A percentile compares a stretch with the other conserved stretches of the same genome.
Evolutionary conservation across 2,797 vertebrate species (phyloP).

Genomic region (Sorex maritimensis): DNA sequence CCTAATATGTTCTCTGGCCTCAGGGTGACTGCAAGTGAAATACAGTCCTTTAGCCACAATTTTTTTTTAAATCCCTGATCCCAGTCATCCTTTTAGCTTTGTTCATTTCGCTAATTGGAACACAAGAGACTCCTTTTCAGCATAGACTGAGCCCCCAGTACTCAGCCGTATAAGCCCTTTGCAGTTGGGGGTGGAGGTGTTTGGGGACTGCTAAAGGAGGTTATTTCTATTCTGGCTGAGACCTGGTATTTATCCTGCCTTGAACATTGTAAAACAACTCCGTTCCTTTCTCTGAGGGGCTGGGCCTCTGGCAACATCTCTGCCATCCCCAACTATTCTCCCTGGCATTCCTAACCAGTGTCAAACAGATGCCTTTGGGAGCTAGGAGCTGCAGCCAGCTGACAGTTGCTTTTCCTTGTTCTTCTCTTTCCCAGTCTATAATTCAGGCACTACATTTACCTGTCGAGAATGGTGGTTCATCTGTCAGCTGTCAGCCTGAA

Average conservation of each 20-base stretch:
- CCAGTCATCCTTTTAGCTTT: constrained; percentile 67
- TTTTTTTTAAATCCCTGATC: constrained; percentile 63
- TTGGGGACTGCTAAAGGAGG: constrained; percentile 19
- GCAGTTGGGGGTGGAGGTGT: constrained; percentile 8
- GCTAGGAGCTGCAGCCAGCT: not conserved
- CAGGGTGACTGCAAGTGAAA: constrained; percentile 70
- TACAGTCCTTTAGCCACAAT: constrained; percentile 28
- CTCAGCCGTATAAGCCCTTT: constrained; percentile 62
- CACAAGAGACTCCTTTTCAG: constrained; percentile 75
- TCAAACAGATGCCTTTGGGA: not conserved
- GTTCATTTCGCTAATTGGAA: constrained; percentile 78
- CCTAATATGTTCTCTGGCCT: constrained; percentile 73
- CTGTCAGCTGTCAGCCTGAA: constrained; percentile 61
- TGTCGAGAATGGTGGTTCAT: constrained; percentile 27
- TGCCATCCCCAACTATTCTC: not conserved
- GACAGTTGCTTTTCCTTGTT: not conserved
- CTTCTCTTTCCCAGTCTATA: constrained; percentile 19
- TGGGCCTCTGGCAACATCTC: not conserved
- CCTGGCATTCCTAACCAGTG: not conserved
- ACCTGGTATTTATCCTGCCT: constrained; percentile 43
- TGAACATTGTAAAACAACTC: constrained; percentile 12
- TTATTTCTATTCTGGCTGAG: constrained; percentile 61
- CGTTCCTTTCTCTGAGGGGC: not conserved
- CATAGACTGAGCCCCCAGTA: constrained; percentile 15
- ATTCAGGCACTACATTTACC: constrained; percentile 26